Evolutionary conservation across 64 coral and sea anemone genomes (phyloP).

Genomic region (Montipora foliosa): DNA sequence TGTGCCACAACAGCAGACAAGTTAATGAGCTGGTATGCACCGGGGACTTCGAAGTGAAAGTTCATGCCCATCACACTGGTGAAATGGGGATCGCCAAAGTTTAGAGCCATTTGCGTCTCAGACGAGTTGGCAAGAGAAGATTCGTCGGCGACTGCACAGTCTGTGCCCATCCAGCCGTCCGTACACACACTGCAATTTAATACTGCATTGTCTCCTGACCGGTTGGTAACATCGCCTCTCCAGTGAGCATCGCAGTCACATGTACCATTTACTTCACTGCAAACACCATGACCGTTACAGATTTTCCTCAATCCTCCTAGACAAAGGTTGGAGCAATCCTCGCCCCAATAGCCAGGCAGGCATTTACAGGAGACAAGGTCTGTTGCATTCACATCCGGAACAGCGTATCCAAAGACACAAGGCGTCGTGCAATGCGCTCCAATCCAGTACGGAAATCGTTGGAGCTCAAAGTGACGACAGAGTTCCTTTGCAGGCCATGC

Average conservation of each 20-base stretch:
- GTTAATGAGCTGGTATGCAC: constrained; percentile 74
- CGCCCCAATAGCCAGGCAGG: constrained; percentile 93
- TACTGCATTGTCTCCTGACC: background rate
- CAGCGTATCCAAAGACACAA: constrained; percentile 88
- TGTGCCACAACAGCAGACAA: constrained; percentile 56
- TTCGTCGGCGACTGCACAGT: constrained; percentile 77
- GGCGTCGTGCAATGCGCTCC: constrained; percentile 63
- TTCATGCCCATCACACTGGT: constrained; percentile 80
- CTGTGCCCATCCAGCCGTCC: constrained; percentile 72
- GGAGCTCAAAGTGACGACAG: constrained; percentile 72
- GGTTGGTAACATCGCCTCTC: constrained; percentile 54
- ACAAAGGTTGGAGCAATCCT: constrained; percentile 81
- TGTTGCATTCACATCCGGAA: constrained; percentile 34
- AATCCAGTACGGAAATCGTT: constrained; percentile 84
- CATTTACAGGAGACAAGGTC: constrained; percentile 62
- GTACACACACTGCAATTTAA: constrained; percentile 73
- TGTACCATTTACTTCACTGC: constrained; percentile 71
- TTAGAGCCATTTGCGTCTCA: constrained; percentile 61
- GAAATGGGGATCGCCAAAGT: constrained; percentile 98
- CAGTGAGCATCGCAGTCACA: constrained; percentile 85
- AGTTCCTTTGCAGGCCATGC: constrained; percentile 89
- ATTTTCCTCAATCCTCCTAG: constrained; percentile 81
- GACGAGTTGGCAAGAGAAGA: constrained; percentile 22
- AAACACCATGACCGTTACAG: constrained; percentile 84
- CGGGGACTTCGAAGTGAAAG: constrained; percentile 89